Conservation (phyloP, 2,113 vertebrate genomes). For the Petroica traversi region DNA sequence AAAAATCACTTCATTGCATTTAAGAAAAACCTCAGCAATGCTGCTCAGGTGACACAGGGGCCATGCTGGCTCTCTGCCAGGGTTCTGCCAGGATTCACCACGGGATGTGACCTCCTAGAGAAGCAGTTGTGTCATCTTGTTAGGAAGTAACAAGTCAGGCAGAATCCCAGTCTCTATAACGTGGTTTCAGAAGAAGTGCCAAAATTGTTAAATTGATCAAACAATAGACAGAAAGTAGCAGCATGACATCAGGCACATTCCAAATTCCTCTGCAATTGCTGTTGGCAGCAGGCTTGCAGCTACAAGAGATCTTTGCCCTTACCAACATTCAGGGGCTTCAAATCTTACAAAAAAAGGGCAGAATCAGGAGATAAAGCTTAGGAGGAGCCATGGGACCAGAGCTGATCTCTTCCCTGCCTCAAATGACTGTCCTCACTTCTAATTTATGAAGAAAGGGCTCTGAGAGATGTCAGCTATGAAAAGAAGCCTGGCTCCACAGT, state of each 20-base stretch:
- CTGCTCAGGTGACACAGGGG: not conserved
- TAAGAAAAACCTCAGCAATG: not conserved
- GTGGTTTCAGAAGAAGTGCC: not conserved
- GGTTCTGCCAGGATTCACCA: not conserved
- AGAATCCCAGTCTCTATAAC: not conserved
- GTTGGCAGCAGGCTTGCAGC: not conserved
- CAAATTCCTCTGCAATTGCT: not conserved
- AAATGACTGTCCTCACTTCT: not conserved
- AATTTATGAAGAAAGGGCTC: not conserved
- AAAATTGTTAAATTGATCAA: not conserved
- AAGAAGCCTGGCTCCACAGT: not conserved
- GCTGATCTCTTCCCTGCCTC: not conserved
- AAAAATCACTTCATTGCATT: not conserved
- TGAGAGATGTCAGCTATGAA: not conserved
- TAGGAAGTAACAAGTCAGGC: not conserved
- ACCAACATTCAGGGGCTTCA: not conserved
- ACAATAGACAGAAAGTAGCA: not conserved
- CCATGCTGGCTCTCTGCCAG: not conserved
- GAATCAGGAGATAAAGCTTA: not conserved
- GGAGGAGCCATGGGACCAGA: not conserved
- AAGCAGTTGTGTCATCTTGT: not conserved
- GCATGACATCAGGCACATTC: not conserved
- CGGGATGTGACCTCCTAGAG: not conserved
- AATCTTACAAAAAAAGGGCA: not conserved
- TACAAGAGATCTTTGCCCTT: not conserved